Base-by-base conservation (phyloP, 2,888 invertebrate species). In the Bellardia bayeri region DNA sequence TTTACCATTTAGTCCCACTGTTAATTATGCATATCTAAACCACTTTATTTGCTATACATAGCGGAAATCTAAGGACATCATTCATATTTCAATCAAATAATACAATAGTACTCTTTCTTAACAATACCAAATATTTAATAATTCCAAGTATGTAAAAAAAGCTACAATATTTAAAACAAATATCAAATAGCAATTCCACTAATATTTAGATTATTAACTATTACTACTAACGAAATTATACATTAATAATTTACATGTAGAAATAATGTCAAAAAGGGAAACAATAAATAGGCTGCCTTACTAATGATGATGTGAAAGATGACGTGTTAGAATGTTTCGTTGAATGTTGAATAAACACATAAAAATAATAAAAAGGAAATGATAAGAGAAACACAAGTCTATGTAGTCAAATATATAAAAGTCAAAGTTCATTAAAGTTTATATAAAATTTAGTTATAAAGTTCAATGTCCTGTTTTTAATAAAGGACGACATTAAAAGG, bases 391-490 rank as follows among this genome's bases (percentile, higher is more conserved):
- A 11, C 11, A 37, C 4, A 37, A 49, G 6, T 63, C 16, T 58
- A 42, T 74, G 14, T 30, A 37, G 61, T 11, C 11, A 78, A 66
- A 30, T 40, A 30, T 49, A 14, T 37, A 42, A 58, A 68, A 37
- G 16, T 58, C 23, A 69, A 45, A 49, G 45, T 69, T 68, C 58
- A 56, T 58, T 16, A 14, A 33, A 16, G 56, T 58, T 68, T 68
- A 33, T 33, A 23, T 6, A 49, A 33, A 30, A 37, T 69, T 61
- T 14, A 23, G 11, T 58, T 23, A 4, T 16, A 61, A 33, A 81
- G 63, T 72, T 72, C 51, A 81, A 63, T 81, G 72, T 23, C 33
- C 45, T 64, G 69, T 16, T 37, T 71, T 51, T 16, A 33, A 30
- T 33, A 71, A 30, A 63, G 63, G 71, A 64, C 63, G 33, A 23